Base-by-base conservation (phyloP, 2,888 invertebrate species). In the Chalcosyrphus nemorum region DNA sequence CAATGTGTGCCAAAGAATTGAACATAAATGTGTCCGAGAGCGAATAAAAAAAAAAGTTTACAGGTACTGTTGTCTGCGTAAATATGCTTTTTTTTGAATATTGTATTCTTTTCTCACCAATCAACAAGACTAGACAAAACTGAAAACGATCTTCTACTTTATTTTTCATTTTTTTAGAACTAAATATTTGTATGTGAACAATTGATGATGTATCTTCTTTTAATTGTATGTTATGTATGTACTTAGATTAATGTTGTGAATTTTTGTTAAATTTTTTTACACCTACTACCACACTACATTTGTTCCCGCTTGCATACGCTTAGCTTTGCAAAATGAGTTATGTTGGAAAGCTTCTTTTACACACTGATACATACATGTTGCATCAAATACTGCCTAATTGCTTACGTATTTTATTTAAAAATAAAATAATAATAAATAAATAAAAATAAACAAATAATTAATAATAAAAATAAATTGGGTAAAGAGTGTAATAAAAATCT, bases 61-160 rank as follows among this genome's bases (percentile, higher is more conserved):
- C 84, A 84, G 84, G 84, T 84, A 84, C 84, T 84, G 74, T 80
- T 80, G 84, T 84, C 84, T 80, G 84, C 84, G 84, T 84, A 84
- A 74, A 84, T 84, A 84, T 84, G 78, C 80, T 84, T 84, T 70
- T 84, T 70, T 38, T 66, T 80, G 32, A 84, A 75, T 80, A 65
- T 75, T 80, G 70, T 84, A 84, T 74, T 56, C 65, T 35, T 65
- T 72, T 50, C 52, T 17, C 13, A 52, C 43, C 21, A 65, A 59
- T 11, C 45, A 74, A 13, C 50, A 57, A 61, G 35, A 65, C n/a
- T 38, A 66, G 59, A 66, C 32, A 61, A n/a, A 24, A 75, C 52
- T 74, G 68, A 77, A 70, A 78, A 84, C 82, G 82, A 84, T 74
- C 68, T 84, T 78, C 82, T 84, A 68, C 13, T 84, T 84, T 84